Evolutionary conservation across 2,797 vertebrate species (phyloP).

Genomic region (Tenualosa ilisha): DNA sequence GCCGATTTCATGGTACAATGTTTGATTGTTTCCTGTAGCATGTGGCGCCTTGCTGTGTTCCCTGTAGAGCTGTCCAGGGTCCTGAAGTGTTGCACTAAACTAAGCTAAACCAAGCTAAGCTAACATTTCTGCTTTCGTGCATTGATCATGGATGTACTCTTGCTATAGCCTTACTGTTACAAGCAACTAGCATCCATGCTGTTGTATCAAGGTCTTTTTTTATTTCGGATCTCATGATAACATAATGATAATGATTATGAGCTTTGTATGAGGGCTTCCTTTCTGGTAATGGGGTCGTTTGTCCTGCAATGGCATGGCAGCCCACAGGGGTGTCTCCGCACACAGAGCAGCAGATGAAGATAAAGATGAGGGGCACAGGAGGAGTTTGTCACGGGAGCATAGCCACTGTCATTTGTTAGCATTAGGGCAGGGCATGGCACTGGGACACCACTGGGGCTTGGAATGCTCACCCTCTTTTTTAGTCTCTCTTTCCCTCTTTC

Average conservation of each 20-base stretch:
- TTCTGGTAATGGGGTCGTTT: slow-evolving; percentile 11
- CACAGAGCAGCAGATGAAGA: background rate
- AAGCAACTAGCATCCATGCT: background rate
- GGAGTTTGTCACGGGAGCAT: slow-evolving; percentile 2
- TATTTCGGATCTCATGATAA: background rate
- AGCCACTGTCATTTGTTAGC: slow-evolving; percentile 17
- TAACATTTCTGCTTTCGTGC: background rate
- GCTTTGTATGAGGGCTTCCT: background rate
- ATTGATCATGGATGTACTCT: background rate
- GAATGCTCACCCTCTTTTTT: background rate
- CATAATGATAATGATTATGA: background rate
- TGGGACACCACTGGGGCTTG: background rate
- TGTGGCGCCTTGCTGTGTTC: background rate
- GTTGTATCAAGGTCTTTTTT: background rate
- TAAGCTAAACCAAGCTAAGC: background rate
- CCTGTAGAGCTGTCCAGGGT: background rate
- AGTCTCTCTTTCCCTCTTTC: background rate
- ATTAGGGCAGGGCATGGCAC: background rate
- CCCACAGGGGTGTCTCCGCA: background rate
- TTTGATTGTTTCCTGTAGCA: background rate
- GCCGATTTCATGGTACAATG: background rate
- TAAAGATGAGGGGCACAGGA: background rate
- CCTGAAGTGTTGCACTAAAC: background rate
- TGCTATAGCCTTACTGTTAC: background rate
- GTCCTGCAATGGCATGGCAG: background rate